A percentile compares a stretch with the other conserved stretches of the same genome.
phyloP scores from a whole-genome alignment of 2,113 vertebrate species.

The Tapirus terrestris region DNA sequence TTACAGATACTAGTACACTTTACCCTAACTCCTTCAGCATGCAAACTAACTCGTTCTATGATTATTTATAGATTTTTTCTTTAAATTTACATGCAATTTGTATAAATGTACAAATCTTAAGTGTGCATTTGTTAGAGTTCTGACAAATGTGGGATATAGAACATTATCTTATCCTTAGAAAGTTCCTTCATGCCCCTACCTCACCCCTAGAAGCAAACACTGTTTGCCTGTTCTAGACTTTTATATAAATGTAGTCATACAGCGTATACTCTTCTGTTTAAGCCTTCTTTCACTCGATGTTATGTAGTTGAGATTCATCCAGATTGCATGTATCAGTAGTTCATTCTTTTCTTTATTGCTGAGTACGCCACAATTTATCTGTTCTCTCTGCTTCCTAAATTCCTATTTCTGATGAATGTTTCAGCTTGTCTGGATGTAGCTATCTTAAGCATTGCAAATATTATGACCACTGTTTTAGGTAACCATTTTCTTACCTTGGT shows the following conservation, averaged over 20 bases:
- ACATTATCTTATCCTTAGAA: not conserved
- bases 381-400: not conserved
- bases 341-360: not conserved
- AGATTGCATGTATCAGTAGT: not conserved
- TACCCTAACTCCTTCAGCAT: not conserved
- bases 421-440: not conserved
- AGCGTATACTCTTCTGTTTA: not conserved
- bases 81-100: not conserved
- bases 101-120: not conserved
- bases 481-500: conserved; percentile 8
- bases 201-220: not conserved
- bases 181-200: not conserved
- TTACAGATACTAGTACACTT: not conserved
- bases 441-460: not conserved
- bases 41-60: not conserved
- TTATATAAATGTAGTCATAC: not conserved
- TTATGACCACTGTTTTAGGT: not conserved
- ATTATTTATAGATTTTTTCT: not conserved
- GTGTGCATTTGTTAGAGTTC: not conserved
- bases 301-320: not conserved
- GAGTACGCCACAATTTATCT: not conserved
- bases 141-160: not conserved
- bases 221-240: not conserved
- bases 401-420: not conserved
- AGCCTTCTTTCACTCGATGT: not conserved